A percentile compares a stretch with the other conserved stretches of the same genome.
These are phyloP conservation scores for Drosophila ustulata DNA, from an alignment of 2,888 invertebrate species.

Conservation along the genomic window DNA sequence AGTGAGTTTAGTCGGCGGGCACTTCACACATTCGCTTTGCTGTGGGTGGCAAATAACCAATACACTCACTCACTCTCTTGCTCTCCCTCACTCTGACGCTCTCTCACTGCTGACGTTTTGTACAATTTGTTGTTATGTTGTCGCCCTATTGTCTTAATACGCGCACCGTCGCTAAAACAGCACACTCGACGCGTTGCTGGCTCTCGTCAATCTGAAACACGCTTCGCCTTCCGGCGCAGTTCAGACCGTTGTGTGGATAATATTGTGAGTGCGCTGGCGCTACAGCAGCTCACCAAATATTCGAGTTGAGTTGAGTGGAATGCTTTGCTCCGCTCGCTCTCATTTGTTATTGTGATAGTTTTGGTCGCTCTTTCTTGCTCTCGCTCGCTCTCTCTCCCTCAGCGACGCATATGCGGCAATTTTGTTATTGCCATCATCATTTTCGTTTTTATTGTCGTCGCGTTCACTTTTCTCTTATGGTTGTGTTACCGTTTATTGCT, in stretches of 20 bases:
- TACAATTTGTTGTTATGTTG: conserved; percentile 46
- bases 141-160: conserved; percentile 64
- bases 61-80: conserved; percentile 36
- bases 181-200: conserved; percentile 75
- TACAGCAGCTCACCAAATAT: not conserved
- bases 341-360: conserved; percentile 37
- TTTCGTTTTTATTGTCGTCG: conserved; percentile 6
- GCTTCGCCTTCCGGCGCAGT: conserved; percentile 56
- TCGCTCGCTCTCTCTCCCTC: conserved; percentile 6
- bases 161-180: conserved; percentile 64
- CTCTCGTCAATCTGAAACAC: conserved; percentile 75
- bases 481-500: conserved; percentile 30
- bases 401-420: conserved; percentile 43
- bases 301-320: conserved; percentile 11
- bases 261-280: conserved; percentile 69
- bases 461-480: conserved; percentile 33
- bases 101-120: conserved; percentile 46
- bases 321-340: conserved; percentile 6
- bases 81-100: conserved; percentile 30
- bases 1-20: conserved; percentile 57
- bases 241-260: conserved; percentile 58
- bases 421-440: conserved; percentile 26
- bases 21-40: conserved; percentile 49
- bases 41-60: conserved; percentile 65
- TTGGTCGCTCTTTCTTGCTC: conserved; percentile 9